phyloP scores from a whole-genome alignment of 1,140 invertebrate species.

The Nixonia krombeini region DNA sequence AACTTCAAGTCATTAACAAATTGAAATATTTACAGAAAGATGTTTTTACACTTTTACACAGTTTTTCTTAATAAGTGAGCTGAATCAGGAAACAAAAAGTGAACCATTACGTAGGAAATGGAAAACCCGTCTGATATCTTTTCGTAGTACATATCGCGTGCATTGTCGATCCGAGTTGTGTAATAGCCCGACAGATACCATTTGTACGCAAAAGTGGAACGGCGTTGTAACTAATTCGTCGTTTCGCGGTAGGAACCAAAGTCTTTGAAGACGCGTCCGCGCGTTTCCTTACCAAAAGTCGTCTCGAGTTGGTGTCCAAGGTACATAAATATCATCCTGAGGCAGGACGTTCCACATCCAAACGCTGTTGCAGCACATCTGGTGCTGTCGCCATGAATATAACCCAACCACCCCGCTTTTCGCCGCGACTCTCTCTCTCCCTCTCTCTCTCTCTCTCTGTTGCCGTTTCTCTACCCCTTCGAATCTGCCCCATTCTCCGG shows the following conservation, averaged over 20 bases:
- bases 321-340: slow-evolving; percentile 49
- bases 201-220: too few relatives aligned
- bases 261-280: slow-evolving; percentile 39
- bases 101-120: too few relatives aligned
- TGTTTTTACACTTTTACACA: too few relatives aligned
- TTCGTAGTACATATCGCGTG: too few relatives aligned
- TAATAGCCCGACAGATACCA: too few relatives aligned
- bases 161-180: too few relatives aligned
- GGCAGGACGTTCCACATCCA: slow-evolving; percentile 61
- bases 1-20: too few relatives aligned
- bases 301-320: slow-evolving; percentile 45
- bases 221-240: slow-evolving; percentile 55
- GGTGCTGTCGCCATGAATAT: slow-evolving; percentile 52
- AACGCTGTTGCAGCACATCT: slow-evolving; percentile 45
- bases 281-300: slow-evolving; percentile 33
- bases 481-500: slow-evolving; percentile 23
- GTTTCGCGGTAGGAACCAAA: slow-evolving; percentile 23
- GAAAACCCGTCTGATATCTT: too few relatives aligned
- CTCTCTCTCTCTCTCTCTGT: slow-evolving; percentile 11
- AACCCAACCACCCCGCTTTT: slow-evolving; percentile 25
- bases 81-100: too few relatives aligned
- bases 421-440: slow-evolving; percentile 15
- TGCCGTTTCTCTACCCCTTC: slow-evolving; percentile 9
- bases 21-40: too few relatives aligned
- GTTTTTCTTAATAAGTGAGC: too few relatives aligned